Conservation (phyloP, 2,797 vertebrate genomes). For the Peromyscus eremicus region DNA sequence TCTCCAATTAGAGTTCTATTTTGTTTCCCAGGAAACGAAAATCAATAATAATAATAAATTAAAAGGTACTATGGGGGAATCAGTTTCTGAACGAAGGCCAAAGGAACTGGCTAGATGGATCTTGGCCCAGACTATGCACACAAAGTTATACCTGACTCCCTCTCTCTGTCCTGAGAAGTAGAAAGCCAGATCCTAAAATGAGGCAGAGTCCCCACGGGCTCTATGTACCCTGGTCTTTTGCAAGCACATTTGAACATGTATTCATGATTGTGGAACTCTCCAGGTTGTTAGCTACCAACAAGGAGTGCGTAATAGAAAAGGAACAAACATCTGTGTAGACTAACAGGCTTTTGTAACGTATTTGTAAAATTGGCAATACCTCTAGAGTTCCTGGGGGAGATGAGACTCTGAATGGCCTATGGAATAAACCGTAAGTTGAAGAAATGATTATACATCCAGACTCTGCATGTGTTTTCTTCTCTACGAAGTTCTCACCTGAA, state of each 20-base stretch:
- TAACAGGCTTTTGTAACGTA: not conserved
- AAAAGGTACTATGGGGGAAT: not conserved
- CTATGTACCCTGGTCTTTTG: not conserved
- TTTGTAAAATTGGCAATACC: not conserved
- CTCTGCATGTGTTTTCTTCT: not conserved
- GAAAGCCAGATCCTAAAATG: not conserved
- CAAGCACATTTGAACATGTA: not conserved
- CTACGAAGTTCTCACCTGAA: not conserved
- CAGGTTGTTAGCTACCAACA: not conserved
- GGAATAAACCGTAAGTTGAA: not conserved
- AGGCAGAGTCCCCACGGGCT: not conserved
- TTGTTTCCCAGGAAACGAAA: conserved; percentile 75
- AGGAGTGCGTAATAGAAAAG: not conserved
- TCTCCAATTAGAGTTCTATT: conserved; percentile 38
- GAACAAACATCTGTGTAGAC: not conserved
- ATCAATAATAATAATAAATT: conserved; percentile 65
- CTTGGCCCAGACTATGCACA: conserved; percentile 50
- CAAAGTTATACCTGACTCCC: not conserved
- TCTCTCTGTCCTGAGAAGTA: not conserved
- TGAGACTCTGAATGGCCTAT: not conserved
- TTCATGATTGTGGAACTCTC: not conserved
- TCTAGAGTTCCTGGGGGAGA: not conserved
- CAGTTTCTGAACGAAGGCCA: conserved; percentile 44
- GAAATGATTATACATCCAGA: not conserved
- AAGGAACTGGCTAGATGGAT: not conserved